Evolutionary conservation across 2,113 vertebrate species (phyloP), one percentile per base, ranked within the genome.

Genomic region (Nerophis lumbriciformis): DNA sequence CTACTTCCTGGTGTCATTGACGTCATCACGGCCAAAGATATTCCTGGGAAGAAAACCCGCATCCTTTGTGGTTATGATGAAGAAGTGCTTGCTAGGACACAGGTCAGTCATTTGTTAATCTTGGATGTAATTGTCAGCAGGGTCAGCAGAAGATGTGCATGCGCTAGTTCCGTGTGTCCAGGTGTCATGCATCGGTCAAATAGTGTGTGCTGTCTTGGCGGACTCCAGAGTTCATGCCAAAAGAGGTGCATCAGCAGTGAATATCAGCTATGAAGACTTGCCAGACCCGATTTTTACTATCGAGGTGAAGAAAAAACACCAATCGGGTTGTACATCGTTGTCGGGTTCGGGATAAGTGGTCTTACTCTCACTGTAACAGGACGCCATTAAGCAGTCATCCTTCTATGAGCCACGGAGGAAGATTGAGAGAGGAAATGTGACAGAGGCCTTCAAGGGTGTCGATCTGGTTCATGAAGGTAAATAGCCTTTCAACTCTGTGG

Each of bases 131-230:
- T 2, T 8, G 1, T 12, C 16, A 5, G 0, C 11, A 10, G 11
- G 35, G 0, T 14, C 0, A 11, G 7, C 9, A 3, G 28, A 28
- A 28, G 4, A 28, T 28, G 28, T 12, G 16, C 28, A 14, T 8
- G 10, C 4, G 6, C 9, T 44, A 4, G 14, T 54, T 38, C 14
- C 61, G 15, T 54, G 6, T 19, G 14, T 19, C 48, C 77, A 91
- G 90, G 90, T 91, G 64, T 84, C 80, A 0, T 91, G 90, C 57
- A 48, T 91, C 3, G 90, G 90, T 53, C 88, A 91, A 66, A 78
- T 88, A 59, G 4, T 92, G 2, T 88, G 90, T 11, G 90, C 75
- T 0, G 84, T 90, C 8, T 39, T 90, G 1, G 90, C 88, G 0
- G 88, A 91, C 15, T 80, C 85, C 0, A 85, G 73, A 67, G 61